Conservation (phyloP, 1,140 invertebrate genomes). For the Heliconius hewitsoni region DNA sequence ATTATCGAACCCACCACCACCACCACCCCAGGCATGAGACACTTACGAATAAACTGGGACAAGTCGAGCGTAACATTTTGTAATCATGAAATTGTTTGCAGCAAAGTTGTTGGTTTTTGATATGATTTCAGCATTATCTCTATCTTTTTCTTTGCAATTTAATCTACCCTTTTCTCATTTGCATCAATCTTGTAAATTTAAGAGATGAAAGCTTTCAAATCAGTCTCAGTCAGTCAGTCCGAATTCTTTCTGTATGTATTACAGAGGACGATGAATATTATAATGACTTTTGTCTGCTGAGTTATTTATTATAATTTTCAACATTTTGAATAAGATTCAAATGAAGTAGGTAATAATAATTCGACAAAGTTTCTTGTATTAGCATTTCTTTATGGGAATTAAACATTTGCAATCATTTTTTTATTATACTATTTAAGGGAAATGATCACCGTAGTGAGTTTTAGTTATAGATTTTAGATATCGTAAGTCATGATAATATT, state of each 20-base stretch:
- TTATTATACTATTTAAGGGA: neutral
- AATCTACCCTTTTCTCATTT: conserved; percentile 7
- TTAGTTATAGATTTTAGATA: no score
- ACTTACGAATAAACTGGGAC: no score
- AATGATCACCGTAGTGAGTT: no score
- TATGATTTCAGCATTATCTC: neutral
- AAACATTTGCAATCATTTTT: neutral
- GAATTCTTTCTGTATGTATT: conserved; percentile 8
- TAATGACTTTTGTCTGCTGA: neutral
- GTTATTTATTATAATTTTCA: neutral
- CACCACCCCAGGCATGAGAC: no score
- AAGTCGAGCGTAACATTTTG: no score
- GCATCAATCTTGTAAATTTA: neutral
- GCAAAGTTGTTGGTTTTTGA: neutral
- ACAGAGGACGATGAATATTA: conserved; percentile 4
- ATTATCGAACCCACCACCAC: no score
- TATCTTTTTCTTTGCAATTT: neutral
- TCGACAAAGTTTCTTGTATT: neutral
- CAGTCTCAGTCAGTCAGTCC: neutral
- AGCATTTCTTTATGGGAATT: neutral
- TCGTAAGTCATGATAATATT: no score
- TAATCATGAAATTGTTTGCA: neutral
- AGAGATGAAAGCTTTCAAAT: conserved; percentile 21
- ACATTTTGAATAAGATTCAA: neutral
- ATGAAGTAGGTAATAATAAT: neutral